Percentiles rank a stretch among this genome's conserved stretches.
phyloP scores from a whole-genome alignment of 2,888 invertebrate genomes.

The Xanthorhoe designata region DNA sequence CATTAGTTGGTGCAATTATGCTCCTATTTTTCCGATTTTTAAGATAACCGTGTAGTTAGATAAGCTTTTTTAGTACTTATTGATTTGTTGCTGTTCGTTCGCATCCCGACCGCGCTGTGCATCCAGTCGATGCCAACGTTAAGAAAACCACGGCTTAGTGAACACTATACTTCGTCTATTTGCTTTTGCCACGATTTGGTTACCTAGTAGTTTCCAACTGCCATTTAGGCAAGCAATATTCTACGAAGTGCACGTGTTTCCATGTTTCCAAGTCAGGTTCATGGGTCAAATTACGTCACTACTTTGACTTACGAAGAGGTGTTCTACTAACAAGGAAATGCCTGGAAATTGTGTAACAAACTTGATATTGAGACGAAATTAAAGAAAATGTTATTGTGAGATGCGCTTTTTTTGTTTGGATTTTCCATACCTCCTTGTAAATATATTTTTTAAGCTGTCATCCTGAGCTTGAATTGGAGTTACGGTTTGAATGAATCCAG shows the following conservation, averaged over 20 bases:
- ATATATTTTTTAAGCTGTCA: no score
- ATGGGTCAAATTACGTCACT: conserved; percentile 31
- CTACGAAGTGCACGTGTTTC: conserved; percentile 31
- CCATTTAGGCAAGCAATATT: conserved; percentile 2
- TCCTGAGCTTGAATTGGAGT: no score
- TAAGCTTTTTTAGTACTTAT: not conserved
- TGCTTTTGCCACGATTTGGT: not conserved
- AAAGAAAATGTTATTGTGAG: not conserved
- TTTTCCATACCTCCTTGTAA: no score
- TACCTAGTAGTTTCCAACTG: not conserved
- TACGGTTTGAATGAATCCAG: no score
- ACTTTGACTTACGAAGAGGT: conserved; percentile 10
- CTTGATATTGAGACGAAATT: not conserved
- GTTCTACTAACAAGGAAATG: conserved; percentile 24
- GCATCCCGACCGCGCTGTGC: not conserved
- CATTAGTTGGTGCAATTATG: conserved; percentile 4
- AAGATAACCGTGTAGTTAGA: not conserved
- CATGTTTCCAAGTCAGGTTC: conserved; percentile 31
- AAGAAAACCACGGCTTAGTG: not conserved
- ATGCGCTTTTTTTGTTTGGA: not conserved
- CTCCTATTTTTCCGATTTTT: not conserved
- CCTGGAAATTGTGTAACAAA: conserved; percentile 20
- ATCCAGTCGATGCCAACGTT: not conserved
- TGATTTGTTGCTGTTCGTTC: not conserved
- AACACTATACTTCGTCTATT: not conserved